Percentiles rank a stretch among this genome's conserved stretches.
Evolutionary conservation across 2,113 vertebrate species (phyloP).

Genomic region (Thamnophis sirtalis): DNA sequence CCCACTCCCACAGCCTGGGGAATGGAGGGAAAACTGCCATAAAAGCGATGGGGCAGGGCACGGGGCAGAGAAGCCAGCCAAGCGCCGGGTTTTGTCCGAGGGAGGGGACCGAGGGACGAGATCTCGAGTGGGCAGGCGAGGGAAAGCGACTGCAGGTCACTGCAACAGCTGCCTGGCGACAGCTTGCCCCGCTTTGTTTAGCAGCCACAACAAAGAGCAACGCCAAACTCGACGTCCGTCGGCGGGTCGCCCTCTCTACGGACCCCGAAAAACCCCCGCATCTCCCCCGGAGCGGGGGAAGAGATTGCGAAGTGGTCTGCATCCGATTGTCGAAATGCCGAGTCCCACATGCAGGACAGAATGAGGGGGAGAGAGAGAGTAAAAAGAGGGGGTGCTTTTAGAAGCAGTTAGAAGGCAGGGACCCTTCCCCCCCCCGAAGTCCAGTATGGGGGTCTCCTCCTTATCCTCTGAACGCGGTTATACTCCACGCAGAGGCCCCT

Average conservation of each 20-base stretch:
- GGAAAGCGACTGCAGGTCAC: conserved; percentile 16
- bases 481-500: not conserved
- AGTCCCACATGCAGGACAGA: not conserved
- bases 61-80: conserved; percentile 42
- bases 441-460: not conserved
- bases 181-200: conserved; percentile 55
- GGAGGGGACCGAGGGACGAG: not conserved
- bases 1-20: not conserved
- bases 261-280: conserved; percentile 12
- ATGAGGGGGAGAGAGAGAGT: not conserved
- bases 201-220: conserved; percentile 47
- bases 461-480: too few species aligned
- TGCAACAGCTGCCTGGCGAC: conserved; percentile 32
- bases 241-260: conserved; percentile 49
- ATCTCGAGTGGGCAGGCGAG: not conserved
- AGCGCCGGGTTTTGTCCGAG: conserved; percentile 16
- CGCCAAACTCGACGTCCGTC: conserved; percentile 50
- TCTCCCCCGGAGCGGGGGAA: not conserved
- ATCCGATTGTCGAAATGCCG: not conserved
- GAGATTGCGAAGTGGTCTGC: not conserved
- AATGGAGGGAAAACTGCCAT: conserved; percentile 41
- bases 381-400: conserved; percentile 30
- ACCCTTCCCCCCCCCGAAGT: conserved; percentile 19
- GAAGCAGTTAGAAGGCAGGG: conserved; percentile 37
- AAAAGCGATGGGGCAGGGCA: conserved; percentile 48